These are phyloP conservation scores for Heterocephalus glaber DNA, from an alignment of 2,113 vertebrate species.

Conservation along the genomic window DNA sequence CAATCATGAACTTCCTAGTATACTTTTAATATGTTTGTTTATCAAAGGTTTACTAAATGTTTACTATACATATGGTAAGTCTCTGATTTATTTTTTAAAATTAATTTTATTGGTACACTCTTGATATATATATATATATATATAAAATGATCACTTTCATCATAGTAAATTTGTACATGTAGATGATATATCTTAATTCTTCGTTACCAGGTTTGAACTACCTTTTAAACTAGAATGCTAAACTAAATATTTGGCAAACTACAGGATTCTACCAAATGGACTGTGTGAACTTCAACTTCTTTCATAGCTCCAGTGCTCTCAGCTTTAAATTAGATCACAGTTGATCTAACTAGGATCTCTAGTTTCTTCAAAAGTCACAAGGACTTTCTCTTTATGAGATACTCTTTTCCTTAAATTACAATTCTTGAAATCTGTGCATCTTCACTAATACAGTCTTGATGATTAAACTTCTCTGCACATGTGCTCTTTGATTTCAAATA, in stretches of 20 bases:
- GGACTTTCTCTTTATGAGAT: neutral
- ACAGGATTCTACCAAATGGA: neutral
- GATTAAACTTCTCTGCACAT: neutral
- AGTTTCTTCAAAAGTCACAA: neutral
- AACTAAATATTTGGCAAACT: neutral
- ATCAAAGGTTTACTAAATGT: neutral
- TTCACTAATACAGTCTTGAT: neutral
- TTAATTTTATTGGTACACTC: neutral
- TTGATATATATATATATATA: neutral
- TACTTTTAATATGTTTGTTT: neutral
- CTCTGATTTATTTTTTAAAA: neutral
- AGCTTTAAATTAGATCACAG: neutral
- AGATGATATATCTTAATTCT: neutral
- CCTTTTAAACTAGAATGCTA: neutral
- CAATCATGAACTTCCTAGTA: neutral
- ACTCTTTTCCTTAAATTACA: neutral
- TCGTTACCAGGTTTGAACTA: neutral
- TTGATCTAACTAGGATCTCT: neutral
- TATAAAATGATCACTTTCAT: neutral
- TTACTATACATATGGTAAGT: neutral
- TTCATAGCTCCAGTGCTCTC: neutral
- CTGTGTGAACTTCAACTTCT: neutral
- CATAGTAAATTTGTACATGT: neutral
- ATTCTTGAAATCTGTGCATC: neutral
- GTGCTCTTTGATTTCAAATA: neutral